Evolutionary conservation across 1,140 invertebrate species (phyloP).

Genomic region (Aradophagus sp.): DNA sequence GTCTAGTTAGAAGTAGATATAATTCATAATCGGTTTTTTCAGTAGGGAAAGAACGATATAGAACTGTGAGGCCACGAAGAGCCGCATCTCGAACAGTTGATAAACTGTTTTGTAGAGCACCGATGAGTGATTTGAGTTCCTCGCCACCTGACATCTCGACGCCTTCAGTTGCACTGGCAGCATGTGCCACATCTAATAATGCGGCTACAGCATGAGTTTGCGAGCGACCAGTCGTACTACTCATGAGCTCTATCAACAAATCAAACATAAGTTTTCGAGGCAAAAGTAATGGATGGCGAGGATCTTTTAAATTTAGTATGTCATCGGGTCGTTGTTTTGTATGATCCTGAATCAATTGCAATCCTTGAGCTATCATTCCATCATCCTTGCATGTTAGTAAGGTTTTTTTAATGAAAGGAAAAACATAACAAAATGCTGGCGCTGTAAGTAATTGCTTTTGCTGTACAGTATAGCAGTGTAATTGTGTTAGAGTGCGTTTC

Average conservation of each 20-base stretch:
- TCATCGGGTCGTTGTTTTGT: slow-evolving; percentile 77
- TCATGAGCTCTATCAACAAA: slow-evolving; percentile 86
- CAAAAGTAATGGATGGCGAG: slow-evolving; percentile 83
- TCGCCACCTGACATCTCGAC: slow-evolving; percentile 79
- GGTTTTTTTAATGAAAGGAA: slow-evolving; percentile 85
- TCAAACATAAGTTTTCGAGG: slow-evolving; percentile 88
- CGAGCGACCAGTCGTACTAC: slow-evolving; percentile 80
- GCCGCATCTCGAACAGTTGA: slow-evolving; percentile 87
- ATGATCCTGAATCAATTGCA: slow-evolving; percentile 84
- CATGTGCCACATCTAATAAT: slow-evolving; percentile 84
- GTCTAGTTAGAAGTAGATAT: slow-evolving; percentile 78
- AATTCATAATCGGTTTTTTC: slow-evolving; percentile 78
- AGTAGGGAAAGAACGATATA: slow-evolving; percentile 80
- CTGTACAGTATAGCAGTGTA: slow-evolving; percentile 76
- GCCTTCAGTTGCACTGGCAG: slow-evolving; percentile 79
- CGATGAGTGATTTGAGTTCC: slow-evolving; percentile 87
- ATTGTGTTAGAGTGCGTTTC: slow-evolving; percentile 77
- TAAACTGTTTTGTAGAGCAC: slow-evolving; percentile 82
- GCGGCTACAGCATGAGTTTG: slow-evolving; percentile 85
- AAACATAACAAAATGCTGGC: slow-evolving; percentile 88
- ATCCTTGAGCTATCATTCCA: slow-evolving; percentile 77
- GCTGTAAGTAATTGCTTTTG: slow-evolving; percentile 77
- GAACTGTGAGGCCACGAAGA: slow-evolving; percentile 81
- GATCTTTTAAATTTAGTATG: slow-evolving; percentile 71
- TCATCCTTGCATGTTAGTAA: slow-evolving; percentile 78